phyloP scores from a whole-genome alignment of 1,140 invertebrate species.

The Heliothis subflexa region DNA sequence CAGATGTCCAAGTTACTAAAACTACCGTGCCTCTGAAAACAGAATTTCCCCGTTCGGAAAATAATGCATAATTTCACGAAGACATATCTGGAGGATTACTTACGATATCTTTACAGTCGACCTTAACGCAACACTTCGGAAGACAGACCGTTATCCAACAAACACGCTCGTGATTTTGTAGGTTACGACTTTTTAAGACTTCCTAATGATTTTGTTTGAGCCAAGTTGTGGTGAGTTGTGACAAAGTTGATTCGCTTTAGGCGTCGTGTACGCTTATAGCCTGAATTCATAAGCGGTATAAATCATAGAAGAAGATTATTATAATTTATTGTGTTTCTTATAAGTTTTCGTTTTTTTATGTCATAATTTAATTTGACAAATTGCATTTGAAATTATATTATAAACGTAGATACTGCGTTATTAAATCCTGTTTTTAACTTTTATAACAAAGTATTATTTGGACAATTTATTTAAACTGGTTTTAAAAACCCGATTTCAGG shows the following conservation, averaged over 20 bases:
- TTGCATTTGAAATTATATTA: not conserved
- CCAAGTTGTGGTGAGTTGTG: constrained; percentile 14
- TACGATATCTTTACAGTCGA: constrained; percentile 26
- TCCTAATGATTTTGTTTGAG: constrained; percentile 19
- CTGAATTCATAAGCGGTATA: not conserved
- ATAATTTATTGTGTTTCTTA: not conserved
- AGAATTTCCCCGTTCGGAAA: constrained; percentile 14
- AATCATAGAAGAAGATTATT: constrained; percentile 8
- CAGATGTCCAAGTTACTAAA: constrained; percentile 29
- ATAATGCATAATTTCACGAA: constrained; percentile 7
- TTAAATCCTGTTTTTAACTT: constrained; percentile 7
- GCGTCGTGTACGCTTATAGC: constrained; percentile 2
- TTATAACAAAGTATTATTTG: not conserved
- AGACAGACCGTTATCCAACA: constrained; percentile 32
- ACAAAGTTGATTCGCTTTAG: not conserved
- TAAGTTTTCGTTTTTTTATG: not conserved
- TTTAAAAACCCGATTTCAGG: not conserved
- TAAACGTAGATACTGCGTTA: not conserved
- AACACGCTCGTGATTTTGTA: constrained; percentile 25
- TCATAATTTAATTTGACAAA: not conserved
- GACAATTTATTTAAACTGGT: not conserved
- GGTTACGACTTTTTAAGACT: constrained; percentile 21
- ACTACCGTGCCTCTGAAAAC: constrained; percentile 19
- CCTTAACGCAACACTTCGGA: constrained; percentile 41
- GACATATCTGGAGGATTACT: constrained; percentile 20